Base-by-base conservation (phyloP, 2,113 vertebrate species). In the Protomyctophum bolini region DNA sequence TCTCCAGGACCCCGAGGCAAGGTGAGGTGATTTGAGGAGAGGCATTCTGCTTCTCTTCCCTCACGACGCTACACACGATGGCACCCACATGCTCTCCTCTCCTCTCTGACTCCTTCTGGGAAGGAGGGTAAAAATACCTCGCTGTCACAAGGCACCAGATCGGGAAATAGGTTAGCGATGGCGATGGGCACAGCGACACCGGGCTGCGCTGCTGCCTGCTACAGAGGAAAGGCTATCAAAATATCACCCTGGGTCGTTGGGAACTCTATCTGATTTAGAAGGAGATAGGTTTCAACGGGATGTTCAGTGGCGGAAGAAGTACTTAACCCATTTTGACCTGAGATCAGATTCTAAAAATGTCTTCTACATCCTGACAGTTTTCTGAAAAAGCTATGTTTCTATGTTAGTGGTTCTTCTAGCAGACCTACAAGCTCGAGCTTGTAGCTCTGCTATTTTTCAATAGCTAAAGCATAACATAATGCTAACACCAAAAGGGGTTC, bases 81-180 rank as follows among this genome's bases (percentile, higher is more conserved):
- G 87, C 89, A 88, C 81, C 84, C 83, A 93, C 93, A 93, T 93
- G 91, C 84, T 93, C 83, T 80, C 79, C 73, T n/a, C 85, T 88
- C 33, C 85, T 88, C 33, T 41, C 83, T 75, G 84, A 91, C 83
- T 88, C n/a, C n/a, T n/a, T n/a, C 84, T 41, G 33, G 3, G 77
- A 84, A 90, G 75, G 77, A 83, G 85, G 82, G 88, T 90, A 89
- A 90, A 93, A 93, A 93, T 92, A 92, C 88, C 84, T 84, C 82
- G 80, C 83, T 83, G 83, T 85, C 89, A 90, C 89, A 86, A 90
- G 89, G 89, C 87, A 83, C 87, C 93, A 94, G 92, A 93, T 93
- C 83, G 91, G 88, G 87, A 94, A 93, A 90, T 93, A 80, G 92
- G 92, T 92, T 92, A 93, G 82, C 49, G 84, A 85, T 89, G 78